A percentile compares a stretch with the other conserved stretches of the same genome.
Evolutionary conservation across 2,113 vertebrate genomes (phyloP).

Genomic region (Brienomyrus longianalis): DNA sequence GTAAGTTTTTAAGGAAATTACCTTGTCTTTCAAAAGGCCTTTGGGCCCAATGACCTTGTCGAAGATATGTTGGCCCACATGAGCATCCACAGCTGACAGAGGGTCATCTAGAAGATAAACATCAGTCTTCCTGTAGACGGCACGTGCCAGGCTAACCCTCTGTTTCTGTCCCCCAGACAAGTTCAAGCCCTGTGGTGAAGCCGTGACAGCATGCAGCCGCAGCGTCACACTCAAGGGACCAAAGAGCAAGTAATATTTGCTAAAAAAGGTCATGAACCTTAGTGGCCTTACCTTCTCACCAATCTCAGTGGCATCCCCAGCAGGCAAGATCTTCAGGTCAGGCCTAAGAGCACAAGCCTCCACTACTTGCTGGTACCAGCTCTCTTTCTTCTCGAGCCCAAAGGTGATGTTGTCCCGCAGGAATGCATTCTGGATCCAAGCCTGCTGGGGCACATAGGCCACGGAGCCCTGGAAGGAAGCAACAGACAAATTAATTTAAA

Average conservation of each 20-base stretch:
- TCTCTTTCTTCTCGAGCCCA: slow-evolving; percentile 50
- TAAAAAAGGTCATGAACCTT: neutral
- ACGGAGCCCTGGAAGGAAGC: slow-evolving; percentile 55
- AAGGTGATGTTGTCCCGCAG: slow-evolving; percentile 71
- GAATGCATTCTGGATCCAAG: slow-evolving; percentile 68
- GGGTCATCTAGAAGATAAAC: slow-evolving; percentile 61
- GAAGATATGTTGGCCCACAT: slow-evolving; percentile 62
- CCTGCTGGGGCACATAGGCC: slow-evolving; percentile 69
- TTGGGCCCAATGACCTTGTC: slow-evolving; percentile 51
- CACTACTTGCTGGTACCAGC: slow-evolving; percentile 59
- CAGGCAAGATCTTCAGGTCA: slow-evolving; percentile 64
- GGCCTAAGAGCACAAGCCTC: slow-evolving; percentile 66
- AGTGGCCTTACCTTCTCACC: slow-evolving; percentile 59
- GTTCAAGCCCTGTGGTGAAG: slow-evolving; percentile 49
- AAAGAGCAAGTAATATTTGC: neutral
- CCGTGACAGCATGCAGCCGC: neutral
- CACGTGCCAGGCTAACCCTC: slow-evolving; percentile 56
- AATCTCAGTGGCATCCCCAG: slow-evolving; percentile 65
- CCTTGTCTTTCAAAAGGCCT: slow-evolving; percentile 54
- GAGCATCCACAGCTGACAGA: slow-evolving; percentile 58
- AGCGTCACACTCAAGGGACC: neutral
- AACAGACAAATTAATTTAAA: neutral
- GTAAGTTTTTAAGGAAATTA: slow-evolving; percentile 10
- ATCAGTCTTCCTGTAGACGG: slow-evolving; percentile 51
- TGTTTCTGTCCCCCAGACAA: slow-evolving; percentile 62